Evolutionary conservation across 1,140 invertebrate genomes (phyloP).

Genomic region (Drosophila busckii): DNA sequence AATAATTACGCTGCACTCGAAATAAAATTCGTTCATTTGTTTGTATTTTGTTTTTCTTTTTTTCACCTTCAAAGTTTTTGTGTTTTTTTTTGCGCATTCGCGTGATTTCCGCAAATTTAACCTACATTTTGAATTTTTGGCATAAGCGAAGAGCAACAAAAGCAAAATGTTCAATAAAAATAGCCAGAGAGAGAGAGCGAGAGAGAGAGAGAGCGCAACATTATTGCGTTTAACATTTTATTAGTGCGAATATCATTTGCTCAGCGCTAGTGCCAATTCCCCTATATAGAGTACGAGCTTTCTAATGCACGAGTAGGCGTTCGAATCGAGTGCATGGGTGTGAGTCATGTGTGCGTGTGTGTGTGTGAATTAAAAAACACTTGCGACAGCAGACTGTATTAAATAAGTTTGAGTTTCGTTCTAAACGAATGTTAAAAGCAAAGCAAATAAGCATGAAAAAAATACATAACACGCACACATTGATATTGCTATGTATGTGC

Average conservation of each 20-base stretch:
- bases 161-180: slow-evolving; percentile 33
- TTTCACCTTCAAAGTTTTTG: too few species aligned
- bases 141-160: slow-evolving; percentile 32
- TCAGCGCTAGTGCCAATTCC: slow-evolving; percentile 13
- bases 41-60: slow-evolving; percentile 13
- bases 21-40: slow-evolving; percentile 12
- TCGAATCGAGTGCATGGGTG: slow-evolving; percentile 1
- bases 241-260: too few species aligned
- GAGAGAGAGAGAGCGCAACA: background rate
- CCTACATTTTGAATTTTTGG: slow-evolving; percentile 61
- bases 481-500: background rate
- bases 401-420: slow-evolving; percentile 22
- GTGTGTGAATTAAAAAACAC: slow-evolving; percentile 50
- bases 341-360: background rate
- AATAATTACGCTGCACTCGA: too few species aligned
- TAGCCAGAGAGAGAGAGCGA: slow-evolving; percentile 8
- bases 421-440: slow-evolving; percentile 54
- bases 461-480: slow-evolving; percentile 18
- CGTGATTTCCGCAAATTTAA: slow-evolving; percentile 75
- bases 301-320: slow-evolving; percentile 19
- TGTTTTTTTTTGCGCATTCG: slow-evolving; percentile 45
- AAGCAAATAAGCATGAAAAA: slow-evolving; percentile 65
- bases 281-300: slow-evolving; percentile 4
- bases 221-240: slow-evolving; percentile 11
- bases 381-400: slow-evolving; percentile 24